These are phyloP conservation scores for Drosophila eohydei DNA, from an alignment of 2,888 invertebrate species.

Conservation along the genomic window DNA sequence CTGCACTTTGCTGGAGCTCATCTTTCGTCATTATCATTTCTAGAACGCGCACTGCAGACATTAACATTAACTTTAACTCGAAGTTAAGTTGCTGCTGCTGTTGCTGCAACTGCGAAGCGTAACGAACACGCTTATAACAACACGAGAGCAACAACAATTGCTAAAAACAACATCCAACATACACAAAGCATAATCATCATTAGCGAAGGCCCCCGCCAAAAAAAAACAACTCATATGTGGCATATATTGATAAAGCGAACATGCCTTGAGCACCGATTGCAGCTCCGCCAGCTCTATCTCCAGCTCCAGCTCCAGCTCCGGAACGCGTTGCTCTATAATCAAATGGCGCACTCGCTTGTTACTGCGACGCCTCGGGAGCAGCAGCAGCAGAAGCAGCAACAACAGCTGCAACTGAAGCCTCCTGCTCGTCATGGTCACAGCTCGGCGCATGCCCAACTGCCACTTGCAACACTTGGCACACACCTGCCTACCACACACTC, in stretches of 20 bases:
- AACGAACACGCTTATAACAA: constrained; percentile 77
- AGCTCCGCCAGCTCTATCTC: background rate
- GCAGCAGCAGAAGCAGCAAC: background rate
- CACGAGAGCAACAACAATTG: constrained; percentile 46
- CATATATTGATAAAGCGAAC: constrained; percentile 53
- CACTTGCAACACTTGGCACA: constrained; percentile 29
- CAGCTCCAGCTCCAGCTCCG: constrained; percentile 21
- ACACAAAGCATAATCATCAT: constrained; percentile 68
- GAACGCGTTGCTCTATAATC: constrained; percentile 59
- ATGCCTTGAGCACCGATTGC: constrained; percentile 12
- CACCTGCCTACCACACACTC: constrained; percentile 1
- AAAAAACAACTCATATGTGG: constrained; percentile 1
- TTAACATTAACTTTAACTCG: constrained; percentile 70
- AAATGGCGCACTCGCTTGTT: constrained; percentile 67
- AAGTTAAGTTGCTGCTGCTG: constrained; percentile 41
- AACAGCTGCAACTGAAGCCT: constrained; percentile 17
- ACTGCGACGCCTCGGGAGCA: constrained; percentile 32
- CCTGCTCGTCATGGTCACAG: constrained; percentile 64
- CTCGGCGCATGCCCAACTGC: constrained; percentile 55
- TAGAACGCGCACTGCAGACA: constrained; percentile 70
- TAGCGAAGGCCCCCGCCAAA: constrained; percentile 48
- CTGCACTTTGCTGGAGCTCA: constrained; percentile 58
- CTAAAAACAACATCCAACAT: constrained; percentile 54
- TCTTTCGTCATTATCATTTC: constrained; percentile 73
- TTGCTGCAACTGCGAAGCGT: constrained; percentile 78